Conservation (phyloP, 2,888 invertebrate species). For the Colletes collaris region DNA sequence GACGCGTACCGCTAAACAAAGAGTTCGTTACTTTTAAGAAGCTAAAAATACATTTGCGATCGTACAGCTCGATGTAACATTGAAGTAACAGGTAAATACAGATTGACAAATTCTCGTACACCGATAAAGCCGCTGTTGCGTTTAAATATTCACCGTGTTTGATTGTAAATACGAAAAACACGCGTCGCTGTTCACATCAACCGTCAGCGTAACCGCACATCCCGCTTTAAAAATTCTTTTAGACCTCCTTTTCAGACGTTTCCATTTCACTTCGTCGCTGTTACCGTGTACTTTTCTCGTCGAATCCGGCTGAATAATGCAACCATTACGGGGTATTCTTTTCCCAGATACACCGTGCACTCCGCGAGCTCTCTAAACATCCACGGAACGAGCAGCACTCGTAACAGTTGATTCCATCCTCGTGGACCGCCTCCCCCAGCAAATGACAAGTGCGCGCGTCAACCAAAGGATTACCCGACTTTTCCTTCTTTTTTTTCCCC, state of each 20-base stretch:
- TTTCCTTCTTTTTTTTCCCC: neutral
- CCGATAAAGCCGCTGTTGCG: too few species aligned
- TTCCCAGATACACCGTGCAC: constrained; percentile 26
- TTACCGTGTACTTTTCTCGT: constrained; percentile 41
- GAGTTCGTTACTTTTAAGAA: too few species aligned
- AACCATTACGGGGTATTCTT: constrained; percentile 51
- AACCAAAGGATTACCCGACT: constrained; percentile 26
- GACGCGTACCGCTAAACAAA: too few species aligned
- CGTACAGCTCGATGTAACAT: too few species aligned
- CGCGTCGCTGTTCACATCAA: neutral
- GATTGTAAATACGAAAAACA: neutral
- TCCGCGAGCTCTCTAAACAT: constrained; percentile 39
- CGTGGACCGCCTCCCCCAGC: constrained; percentile 7
- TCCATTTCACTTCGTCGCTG: constrained; percentile 48
- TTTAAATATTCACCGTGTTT: neutral
- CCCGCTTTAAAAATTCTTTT: constrained; percentile 46
- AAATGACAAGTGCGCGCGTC: constrained; percentile 37
- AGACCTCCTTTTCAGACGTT: constrained; percentile 35
- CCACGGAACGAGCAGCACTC: constrained; percentile 46
- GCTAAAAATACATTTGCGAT: too few species aligned
- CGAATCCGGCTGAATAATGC: constrained; percentile 53
- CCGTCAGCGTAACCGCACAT: constrained; percentile 6
- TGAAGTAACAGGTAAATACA: too few species aligned
- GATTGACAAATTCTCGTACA: too few species aligned
- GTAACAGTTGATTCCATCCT: constrained; percentile 49